Conservation (phyloP, 2,888 invertebrate genomes). For the Hipparchia sbordonii region DNA sequence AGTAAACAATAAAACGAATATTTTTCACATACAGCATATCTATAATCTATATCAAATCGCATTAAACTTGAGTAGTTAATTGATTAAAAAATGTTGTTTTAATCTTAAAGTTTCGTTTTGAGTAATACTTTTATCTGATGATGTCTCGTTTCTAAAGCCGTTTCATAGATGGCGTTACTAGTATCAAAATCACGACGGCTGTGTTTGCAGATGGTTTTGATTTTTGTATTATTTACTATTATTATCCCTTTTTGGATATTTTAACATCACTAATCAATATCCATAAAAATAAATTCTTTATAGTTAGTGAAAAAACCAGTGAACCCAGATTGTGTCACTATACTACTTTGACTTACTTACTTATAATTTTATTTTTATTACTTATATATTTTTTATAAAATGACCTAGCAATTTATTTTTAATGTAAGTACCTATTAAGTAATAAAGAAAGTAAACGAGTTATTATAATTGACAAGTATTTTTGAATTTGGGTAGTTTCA, state of each 20-base stretch:
- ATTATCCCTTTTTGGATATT: neutral
- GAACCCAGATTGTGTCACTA: too few relatives aligned
- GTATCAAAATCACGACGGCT: conserved; percentile 30
- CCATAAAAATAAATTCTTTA: too few relatives aligned
- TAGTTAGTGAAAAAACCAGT: too few relatives aligned
- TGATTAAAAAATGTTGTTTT: neutral
- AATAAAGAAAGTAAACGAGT: too few relatives aligned
- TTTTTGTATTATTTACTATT: neutral
- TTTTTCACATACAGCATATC: neutral
- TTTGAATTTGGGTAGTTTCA: too few relatives aligned
- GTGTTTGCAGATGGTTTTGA: neutral
- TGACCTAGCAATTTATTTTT: too few relatives aligned
- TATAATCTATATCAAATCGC: neutral
- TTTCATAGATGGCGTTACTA: conserved; percentile 60
- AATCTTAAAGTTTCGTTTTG: neutral
- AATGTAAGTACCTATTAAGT: too few relatives aligned
- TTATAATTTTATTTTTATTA: too few relatives aligned
- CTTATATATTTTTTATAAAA: too few relatives aligned
- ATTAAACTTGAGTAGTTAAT: neutral
- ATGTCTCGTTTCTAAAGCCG: neutral
- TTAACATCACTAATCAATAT: too few relatives aligned
- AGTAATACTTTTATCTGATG: conserved; percentile 25
- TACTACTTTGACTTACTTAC: too few relatives aligned
- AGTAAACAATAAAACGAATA: conserved; percentile 22
- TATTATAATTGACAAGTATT: too few relatives aligned